Conservation (phyloP, 2,113 vertebrate genomes). For the Sula dactylatra region DNA sequence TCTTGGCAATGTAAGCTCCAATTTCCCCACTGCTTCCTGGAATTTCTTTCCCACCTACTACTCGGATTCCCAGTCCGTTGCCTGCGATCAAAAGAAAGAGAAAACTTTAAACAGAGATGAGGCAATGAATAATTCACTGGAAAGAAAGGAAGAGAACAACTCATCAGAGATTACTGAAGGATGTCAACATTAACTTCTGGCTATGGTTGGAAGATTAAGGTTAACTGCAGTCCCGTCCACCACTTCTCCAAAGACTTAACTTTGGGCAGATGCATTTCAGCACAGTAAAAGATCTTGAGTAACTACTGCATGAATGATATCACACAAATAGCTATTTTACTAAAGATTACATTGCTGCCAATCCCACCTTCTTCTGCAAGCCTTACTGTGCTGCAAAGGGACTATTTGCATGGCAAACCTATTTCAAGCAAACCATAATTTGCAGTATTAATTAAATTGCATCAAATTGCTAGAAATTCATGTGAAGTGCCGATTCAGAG, state of each 20-base stretch:
- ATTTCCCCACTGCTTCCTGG: slow-evolving; percentile 89
- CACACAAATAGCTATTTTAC: not conserved
- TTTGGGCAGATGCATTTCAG: not conserved
- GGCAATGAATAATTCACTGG: not conserved
- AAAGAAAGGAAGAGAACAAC: not conserved
- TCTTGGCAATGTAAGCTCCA: slow-evolving; percentile 94
- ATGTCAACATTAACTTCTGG: not conserved
- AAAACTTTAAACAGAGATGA: not conserved
- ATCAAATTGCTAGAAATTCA: not conserved
- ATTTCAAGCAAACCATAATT: not conserved
- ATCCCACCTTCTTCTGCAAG: not conserved
- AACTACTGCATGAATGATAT: not conserved
- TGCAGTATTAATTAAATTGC: not conserved
- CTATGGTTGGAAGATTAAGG: not conserved
- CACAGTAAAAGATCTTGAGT: not conserved
- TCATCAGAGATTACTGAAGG: not conserved
- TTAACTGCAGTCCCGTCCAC: not conserved
- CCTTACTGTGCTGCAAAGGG: not conserved
- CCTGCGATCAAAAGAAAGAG: slow-evolving; percentile 74
- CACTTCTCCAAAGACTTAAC: not conserved
- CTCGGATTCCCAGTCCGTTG: slow-evolving; percentile 90
- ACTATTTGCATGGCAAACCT: not conserved
- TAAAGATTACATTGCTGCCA: not conserved
- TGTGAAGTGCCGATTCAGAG: not conserved
- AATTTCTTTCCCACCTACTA: slow-evolving; percentile 96